phyloP scores from a whole-genome alignment of 2,888 invertebrate genomes.

The Chrysomela aeneicollis region DNA sequence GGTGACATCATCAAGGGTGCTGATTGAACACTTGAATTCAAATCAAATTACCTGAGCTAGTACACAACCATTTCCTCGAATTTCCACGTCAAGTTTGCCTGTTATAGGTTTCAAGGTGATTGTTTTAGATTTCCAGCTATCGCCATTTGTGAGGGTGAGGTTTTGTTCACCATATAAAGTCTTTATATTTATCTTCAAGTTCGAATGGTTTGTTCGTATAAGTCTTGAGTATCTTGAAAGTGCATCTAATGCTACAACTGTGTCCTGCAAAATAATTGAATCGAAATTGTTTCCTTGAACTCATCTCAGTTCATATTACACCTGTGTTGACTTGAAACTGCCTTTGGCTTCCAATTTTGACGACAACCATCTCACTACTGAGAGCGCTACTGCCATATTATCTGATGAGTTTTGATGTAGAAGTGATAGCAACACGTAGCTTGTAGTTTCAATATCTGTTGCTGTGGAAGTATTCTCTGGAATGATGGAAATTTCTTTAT shows the following conservation, averaged over 20 bases:
- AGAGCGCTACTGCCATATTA: slow-evolving; percentile 66
- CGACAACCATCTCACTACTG: slow-evolving; percentile 77
- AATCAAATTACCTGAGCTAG: slow-evolving; percentile 63
- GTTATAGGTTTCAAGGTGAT: slow-evolving; percentile 61
- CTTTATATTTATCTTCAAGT: slow-evolving; percentile 61
- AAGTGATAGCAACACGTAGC: slow-evolving; percentile 71
- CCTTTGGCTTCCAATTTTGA: slow-evolving; percentile 73
- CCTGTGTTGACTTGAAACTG: slow-evolving; percentile 80
- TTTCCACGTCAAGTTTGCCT: slow-evolving; percentile 56
- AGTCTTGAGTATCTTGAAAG: slow-evolving; percentile 65
- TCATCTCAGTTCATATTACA: slow-evolving; percentile 46
- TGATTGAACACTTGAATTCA: background rate
- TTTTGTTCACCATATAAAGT: slow-evolving; percentile 59
- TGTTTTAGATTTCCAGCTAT: slow-evolving; percentile 63
- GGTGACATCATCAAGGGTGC: background rate
- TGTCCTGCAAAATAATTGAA: slow-evolving; percentile 61
- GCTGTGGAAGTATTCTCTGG: slow-evolving; percentile 54
- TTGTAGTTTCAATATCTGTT: slow-evolving; percentile 73
- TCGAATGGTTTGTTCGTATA: slow-evolving; percentile 59
- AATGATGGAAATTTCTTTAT: background rate
- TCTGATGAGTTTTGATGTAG: slow-evolving; percentile 62
- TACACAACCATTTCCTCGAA: slow-evolving; percentile 67
- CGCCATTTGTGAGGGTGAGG: slow-evolving; percentile 61
- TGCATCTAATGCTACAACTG: slow-evolving; percentile 69
- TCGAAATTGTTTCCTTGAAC: background rate